A percentile compares a stretch with the other conserved stretches of the same genome.
Evolutionary conservation across 1,140 invertebrate genomes (phyloP).

Genomic region (Drosophila kepulauana): DNA sequence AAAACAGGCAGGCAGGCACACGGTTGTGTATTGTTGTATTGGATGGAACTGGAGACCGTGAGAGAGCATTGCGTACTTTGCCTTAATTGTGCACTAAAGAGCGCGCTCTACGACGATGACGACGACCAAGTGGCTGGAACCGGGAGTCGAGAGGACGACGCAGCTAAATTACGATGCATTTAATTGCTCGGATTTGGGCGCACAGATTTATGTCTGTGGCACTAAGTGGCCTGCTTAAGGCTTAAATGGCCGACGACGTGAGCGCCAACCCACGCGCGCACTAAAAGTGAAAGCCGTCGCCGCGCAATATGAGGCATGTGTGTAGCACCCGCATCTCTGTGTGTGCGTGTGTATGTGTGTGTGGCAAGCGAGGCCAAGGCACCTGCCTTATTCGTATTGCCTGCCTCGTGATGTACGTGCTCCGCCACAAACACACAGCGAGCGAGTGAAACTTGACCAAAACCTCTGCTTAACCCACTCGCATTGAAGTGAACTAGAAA

Average conservation of each 20-base stretch:
- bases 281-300: constrained; percentile 70
- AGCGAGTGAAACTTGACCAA: constrained; percentile 3
- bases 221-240: constrained; percentile 83
- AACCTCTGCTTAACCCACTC: constrained; percentile 27
- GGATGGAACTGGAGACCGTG: neutral
- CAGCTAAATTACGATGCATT: constrained; percentile 82
- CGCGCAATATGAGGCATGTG: constrained; percentile 45
- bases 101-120: constrained; percentile 31
- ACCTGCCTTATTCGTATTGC: constrained; percentile 20
- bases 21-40: neutral
- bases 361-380: constrained; percentile 22
- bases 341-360: constrained; percentile 1
- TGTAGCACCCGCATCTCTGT: constrained; percentile 7
- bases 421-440: neutral
- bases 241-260: constrained; percentile 81
- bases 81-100: constrained; percentile 81
- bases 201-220: constrained; percentile 81
- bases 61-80: constrained; percentile 63
- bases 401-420: constrained; percentile 36
- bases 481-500: neutral
- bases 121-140: neutral
- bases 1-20: constrained; percentile 15
- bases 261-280: constrained; percentile 51
- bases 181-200: constrained; percentile 83
- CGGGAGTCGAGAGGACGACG: constrained; percentile 15